phyloP scores from a whole-genome alignment of 2,113 vertebrate genomes.

The Mustelus asterias region DNA sequence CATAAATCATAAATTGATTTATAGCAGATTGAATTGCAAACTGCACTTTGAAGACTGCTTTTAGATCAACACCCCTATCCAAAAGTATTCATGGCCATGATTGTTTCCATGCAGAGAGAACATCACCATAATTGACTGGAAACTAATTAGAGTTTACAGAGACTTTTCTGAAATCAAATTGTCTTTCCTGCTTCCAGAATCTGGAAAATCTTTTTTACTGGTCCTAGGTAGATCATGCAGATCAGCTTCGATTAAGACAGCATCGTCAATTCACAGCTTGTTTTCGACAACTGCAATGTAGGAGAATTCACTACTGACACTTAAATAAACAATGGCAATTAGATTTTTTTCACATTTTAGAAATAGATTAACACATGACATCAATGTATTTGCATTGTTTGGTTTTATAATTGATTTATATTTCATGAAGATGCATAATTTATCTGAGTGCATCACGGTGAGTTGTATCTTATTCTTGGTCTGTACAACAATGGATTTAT shows the following conservation, averaged over 20 bases:
- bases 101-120: neutral
- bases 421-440: neutral
- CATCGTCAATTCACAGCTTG: neutral
- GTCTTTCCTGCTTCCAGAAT: neutral
- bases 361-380: neutral
- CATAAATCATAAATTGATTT: constrained; percentile 10
- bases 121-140: neutral
- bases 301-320: neutral
- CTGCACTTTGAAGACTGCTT: neutral
- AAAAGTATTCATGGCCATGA: neutral
- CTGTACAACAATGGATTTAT: constrained; percentile 49
- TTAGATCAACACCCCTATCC: neutral
- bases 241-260: neutral
- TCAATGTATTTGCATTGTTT: neutral
- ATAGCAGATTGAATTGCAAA: neutral
- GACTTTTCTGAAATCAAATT: neutral
- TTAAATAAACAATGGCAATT: neutral
- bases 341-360: neutral
- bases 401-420: neutral
- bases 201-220: neutral
- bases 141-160: neutral
- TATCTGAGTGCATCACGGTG: neutral
- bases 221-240: too few species aligned
- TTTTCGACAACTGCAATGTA: neutral
- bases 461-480: neutral